Evolutionary conservation across 1,140 invertebrate species (phyloP), one percentile per base, ranked within the genome.

Genomic region (Catajapyx aquilonaris): DNA sequence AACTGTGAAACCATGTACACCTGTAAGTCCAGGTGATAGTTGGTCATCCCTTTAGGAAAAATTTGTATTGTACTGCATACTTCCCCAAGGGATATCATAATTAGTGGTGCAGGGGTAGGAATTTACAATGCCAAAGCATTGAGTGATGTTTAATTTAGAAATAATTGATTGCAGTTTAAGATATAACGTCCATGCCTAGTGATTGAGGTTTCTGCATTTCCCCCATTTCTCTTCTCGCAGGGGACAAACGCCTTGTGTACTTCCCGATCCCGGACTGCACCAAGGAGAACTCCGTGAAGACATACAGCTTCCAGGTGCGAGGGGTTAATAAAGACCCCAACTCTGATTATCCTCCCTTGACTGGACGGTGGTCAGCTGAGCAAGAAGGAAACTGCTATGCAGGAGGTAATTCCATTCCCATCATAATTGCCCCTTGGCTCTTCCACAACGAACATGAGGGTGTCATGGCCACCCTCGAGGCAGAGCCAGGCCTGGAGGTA

Each of bases 331-430:
- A 56, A 31, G 56, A 40, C 10, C n/a, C 37, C 0, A 40, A 56
- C 34, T 48, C n/a, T n/a, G n/a, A n/a, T n/a, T n/a, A 48, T 19
- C 38, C 38, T 2, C 48, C 51, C 40, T 48, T 59, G 2, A 43
- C 44, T 41, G 61, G 62, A 20, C 54, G 53, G 2, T 65, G 62
- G 62, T 62, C 59, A 4, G 45, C 50, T 4, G 28, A 48, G 18
- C 56, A 55, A 4, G 56, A 60, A 42, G 55, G 52, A 38, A 58
- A 50, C 31, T 63, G 61, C 42, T 59, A 54, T 35, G 55, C 46
- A 15, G 44, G 49, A 41, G 52, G 57, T 58, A 46, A 48, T 35
- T 41, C 39, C 15, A 34, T 31, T 43, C 36, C 25, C 13, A 25
- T 35, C 20, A 19, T 35, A 23, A 28, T 37, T 5, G 21, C 23